phyloP scores from a whole-genome alignment of 2,797 vertebrate genomes.

The Glyptemys insculpta region DNA sequence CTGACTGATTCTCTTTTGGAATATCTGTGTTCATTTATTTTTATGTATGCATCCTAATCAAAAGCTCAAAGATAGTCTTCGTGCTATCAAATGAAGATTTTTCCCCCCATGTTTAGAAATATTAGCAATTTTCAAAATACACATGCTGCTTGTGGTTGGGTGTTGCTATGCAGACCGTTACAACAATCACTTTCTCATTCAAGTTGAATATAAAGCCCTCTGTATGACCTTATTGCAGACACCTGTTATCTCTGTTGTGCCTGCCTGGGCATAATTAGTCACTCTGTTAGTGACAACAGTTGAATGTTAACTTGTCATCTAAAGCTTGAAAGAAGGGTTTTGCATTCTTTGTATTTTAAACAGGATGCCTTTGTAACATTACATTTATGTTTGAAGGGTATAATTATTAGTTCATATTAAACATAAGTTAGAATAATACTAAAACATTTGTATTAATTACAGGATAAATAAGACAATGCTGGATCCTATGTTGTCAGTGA shows the following conservation, averaged over 20 bases:
- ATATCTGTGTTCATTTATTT: neutral
- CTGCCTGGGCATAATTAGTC: slow-evolving; percentile 69
- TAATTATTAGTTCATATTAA: slow-evolving; percentile 31
- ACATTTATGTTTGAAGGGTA: slow-evolving; percentile 30
- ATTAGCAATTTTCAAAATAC: slow-evolving; percentile 9
- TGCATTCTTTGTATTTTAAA: slow-evolving; percentile 13
- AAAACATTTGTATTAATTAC: neutral
- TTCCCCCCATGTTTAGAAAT: neutral
- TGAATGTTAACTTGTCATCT: slow-evolving; percentile 65
- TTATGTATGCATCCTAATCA: neutral
- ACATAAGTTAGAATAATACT: slow-evolving; percentile 10
- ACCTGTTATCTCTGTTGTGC: slow-evolving; percentile 63
- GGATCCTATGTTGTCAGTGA: neutral
- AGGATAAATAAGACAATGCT: neutral
- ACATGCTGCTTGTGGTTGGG: neutral
- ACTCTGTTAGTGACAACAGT: slow-evolving; percentile 13
- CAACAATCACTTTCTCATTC: neutral
- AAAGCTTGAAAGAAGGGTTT: slow-evolving; percentile 42
- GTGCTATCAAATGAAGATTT: neutral
- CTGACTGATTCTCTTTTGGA: neutral
- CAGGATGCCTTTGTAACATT: slow-evolving; percentile 4
- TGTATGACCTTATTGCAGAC: slow-evolving; percentile 39
- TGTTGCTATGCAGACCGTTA: neutral
- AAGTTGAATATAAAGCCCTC: slow-evolving; percentile 27
- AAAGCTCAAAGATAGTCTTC: neutral